A percentile compares a stretch with the other conserved stretches of the same genome.
Conservation (phyloP, 2,888 invertebrate species). For the Autographa pulchrina region DNA sequence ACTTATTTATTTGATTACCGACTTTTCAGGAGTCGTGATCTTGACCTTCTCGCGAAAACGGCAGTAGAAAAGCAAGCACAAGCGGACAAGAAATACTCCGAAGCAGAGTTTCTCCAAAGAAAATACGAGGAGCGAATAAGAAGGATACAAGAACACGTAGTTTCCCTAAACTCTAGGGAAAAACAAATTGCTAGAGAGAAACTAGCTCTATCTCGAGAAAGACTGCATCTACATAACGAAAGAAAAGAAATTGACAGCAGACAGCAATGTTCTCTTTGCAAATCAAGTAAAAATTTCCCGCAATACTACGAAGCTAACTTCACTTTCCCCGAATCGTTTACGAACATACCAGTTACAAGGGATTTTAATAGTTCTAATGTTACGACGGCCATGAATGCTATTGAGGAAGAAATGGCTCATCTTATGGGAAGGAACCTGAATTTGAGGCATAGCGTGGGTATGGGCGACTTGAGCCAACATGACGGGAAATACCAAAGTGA, state of each 20-base stretch:
- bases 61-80: constrained; percentile 90
- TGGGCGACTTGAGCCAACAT: constrained; percentile 53
- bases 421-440: constrained; percentile 76
- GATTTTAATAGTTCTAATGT: constrained; percentile 73
- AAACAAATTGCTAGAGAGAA: constrained; percentile 91
- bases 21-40: constrained; percentile 80
- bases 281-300: constrained; percentile 72
- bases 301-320: constrained; percentile 69
- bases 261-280: constrained; percentile 83
- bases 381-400: constrained; percentile 74
- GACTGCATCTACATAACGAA: constrained; percentile 88
- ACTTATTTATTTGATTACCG: not conserved
- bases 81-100: constrained; percentile 87
- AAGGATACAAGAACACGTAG: constrained; percentile 89
- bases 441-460: constrained; percentile 67
- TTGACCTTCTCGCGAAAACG: constrained; percentile 88
- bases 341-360: constrained; percentile 73
- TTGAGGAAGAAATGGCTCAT: constrained; percentile 82
- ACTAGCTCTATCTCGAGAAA: constrained; percentile 89
- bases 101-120: constrained; percentile 87
- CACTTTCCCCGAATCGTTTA: constrained; percentile 68
- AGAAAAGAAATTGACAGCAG: constrained; percentile 83
- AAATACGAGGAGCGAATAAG: constrained; percentile 89
- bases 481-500: constrained; percentile 33
- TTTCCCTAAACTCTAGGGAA: constrained; percentile 88